phyloP scores from a whole-genome alignment of 2,888 invertebrate species.

The Leptopilina drosophilae region DNA sequence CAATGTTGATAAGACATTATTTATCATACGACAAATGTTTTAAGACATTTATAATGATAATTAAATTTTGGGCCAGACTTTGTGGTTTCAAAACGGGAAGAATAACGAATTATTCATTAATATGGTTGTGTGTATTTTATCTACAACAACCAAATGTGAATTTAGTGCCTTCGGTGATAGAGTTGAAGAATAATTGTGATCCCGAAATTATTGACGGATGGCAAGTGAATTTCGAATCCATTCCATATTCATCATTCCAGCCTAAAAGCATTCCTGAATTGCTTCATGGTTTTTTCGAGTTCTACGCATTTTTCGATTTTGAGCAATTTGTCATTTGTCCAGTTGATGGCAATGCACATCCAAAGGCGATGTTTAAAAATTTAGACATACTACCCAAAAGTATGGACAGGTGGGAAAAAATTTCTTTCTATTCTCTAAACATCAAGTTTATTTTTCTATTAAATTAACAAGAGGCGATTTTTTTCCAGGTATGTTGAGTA shows the following conservation, averaged over 20 bases:
- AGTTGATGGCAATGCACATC: slow-evolving; percentile 79
- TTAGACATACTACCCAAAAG: slow-evolving; percentile 76
- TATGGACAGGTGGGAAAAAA: slow-evolving; percentile 75
- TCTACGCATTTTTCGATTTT: slow-evolving; percentile 82
- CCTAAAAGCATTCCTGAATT: slow-evolving; percentile 77
- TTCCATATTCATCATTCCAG: slow-evolving; percentile 67
- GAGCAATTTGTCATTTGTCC: slow-evolving; percentile 81
- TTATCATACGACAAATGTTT: slow-evolving; percentile 81
- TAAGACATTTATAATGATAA: slow-evolving; percentile 80
- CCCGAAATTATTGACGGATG: slow-evolving; percentile 78
- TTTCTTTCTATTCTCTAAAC: neutral
- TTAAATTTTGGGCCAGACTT: slow-evolving; percentile 87
- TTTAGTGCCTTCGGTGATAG: slow-evolving; percentile 79
- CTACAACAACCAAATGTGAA: slow-evolving; percentile 81
- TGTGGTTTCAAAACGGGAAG: slow-evolving; percentile 79
- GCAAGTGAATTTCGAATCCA: slow-evolving; percentile 80
- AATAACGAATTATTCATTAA: slow-evolving; percentile 85
- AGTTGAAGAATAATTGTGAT: slow-evolving; percentile 75
- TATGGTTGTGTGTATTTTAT: slow-evolving; percentile 84
- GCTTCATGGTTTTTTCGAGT: slow-evolving; percentile 84
- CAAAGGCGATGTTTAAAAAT: slow-evolving; percentile 73
- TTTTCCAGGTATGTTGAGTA: slow-evolving; percentile 27
- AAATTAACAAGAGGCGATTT: too few relatives aligned
- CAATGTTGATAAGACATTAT: slow-evolving; percentile 81
- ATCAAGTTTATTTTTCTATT: neutral